Percentiles rank a stretch among this genome's conserved stretches.
These are phyloP conservation scores for Plecturocebus donacophilus DNA, from an alignment of 2,113 vertebrate species.

Conservation along the genomic window DNA sequence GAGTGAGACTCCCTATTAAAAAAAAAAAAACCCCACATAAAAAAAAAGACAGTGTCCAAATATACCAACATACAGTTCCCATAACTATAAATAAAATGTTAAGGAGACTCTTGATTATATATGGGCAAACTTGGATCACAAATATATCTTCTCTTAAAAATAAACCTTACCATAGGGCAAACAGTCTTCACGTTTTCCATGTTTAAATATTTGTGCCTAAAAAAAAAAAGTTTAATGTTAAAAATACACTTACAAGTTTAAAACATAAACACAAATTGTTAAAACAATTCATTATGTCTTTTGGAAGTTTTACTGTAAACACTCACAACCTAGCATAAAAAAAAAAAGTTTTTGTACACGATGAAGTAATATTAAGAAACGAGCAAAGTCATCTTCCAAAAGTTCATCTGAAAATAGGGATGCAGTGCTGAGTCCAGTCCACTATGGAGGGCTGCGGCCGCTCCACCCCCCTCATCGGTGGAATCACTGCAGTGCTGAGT, in stretches of 20 bases:
- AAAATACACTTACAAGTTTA: conserved; percentile 14
- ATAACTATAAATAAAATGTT: background rate
- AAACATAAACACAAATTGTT: background rate
- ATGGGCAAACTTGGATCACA: background rate
- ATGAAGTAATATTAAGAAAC: background rate
- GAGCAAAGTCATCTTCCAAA: background rate
- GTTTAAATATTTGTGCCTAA: conserved; percentile 97
- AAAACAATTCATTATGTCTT: background rate
- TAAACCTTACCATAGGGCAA: conserved; percentile 91
- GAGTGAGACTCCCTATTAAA: too few relatives aligned
- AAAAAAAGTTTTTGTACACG: background rate
- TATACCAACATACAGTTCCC: background rate
- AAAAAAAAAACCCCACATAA: background rate
- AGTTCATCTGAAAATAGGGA: background rate
- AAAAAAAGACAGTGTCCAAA: background rate
- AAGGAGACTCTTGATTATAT: background rate
- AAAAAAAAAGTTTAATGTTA: conserved; percentile 49
- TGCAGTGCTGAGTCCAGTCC: background rate
- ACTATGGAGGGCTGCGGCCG: too few relatives aligned
- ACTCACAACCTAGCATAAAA: background rate
- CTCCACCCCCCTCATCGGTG: too few relatives aligned
- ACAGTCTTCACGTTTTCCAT: conserved; percentile 96
- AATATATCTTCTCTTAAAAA: background rate
- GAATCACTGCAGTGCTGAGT: too few relatives aligned
- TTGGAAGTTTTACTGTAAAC: background rate